Conservation (phyloP, 2,797 vertebrate species). For the Melopsittacus undulatus region DNA sequence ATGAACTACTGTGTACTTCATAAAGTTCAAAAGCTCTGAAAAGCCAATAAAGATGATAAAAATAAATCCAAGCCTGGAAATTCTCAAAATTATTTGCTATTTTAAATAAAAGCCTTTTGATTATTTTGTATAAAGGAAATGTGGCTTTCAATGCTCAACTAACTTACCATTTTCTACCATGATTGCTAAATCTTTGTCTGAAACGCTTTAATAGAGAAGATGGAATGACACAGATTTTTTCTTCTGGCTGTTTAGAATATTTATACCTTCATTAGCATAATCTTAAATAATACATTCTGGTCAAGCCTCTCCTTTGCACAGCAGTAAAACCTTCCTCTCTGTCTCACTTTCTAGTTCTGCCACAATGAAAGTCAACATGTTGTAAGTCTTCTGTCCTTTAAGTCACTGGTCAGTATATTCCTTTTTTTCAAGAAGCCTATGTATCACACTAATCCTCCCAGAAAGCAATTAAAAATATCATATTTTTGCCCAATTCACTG, state of each 20-base stretch:
- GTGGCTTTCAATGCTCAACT: background rate
- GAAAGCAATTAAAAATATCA: background rate
- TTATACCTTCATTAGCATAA: conserved; percentile 4
- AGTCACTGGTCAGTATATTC: background rate
- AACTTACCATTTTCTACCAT: background rate
- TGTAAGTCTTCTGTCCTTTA: background rate
- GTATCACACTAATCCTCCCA: background rate
- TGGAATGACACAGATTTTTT: background rate
- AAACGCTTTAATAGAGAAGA: conserved; percentile 19
- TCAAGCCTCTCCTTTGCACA: background rate
- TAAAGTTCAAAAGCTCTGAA: background rate
- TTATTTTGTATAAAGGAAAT: background rate
- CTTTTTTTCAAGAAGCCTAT: background rate
- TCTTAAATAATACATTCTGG: conserved; percentile 5
- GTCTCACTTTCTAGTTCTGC: background rate
- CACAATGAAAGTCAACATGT: background rate
- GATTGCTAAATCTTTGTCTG: background rate
- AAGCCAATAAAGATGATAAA: background rate
- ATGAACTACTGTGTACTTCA: background rate
- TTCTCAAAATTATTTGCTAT: background rate
- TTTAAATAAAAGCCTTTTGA: background rate
- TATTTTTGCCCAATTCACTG: background rate
- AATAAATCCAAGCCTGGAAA: background rate
- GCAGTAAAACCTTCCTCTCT: background rate
- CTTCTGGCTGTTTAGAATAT: background rate